These are phyloP conservation scores for Penaeus monodon DNA, from an alignment of 2,888 invertebrate species.

Conservation along the genomic window DNA sequence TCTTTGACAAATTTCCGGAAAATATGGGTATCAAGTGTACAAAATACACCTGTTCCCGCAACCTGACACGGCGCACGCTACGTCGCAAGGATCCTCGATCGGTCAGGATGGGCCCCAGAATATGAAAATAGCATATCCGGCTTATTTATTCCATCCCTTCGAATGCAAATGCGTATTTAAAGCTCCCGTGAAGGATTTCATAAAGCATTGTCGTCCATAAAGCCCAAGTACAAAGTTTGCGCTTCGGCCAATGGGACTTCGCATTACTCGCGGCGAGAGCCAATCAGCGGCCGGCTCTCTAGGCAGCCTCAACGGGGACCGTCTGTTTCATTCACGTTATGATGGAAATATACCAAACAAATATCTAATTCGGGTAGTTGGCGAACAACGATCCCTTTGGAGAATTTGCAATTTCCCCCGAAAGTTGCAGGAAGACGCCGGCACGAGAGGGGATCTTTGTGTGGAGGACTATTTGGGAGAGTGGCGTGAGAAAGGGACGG, in stretches of 20 bases:
- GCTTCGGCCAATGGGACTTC: slow-evolving; percentile 43
- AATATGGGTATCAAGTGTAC: slow-evolving; percentile 2
- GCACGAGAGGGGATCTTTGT: too few relatives aligned
- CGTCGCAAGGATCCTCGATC: too few relatives aligned
- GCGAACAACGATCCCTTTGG: too few relatives aligned
- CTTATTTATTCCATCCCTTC: neutral
- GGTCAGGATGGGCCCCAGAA: too few relatives aligned
- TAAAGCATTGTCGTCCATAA: slow-evolving; percentile 39
- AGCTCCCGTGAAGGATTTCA: slow-evolving; percentile 1
- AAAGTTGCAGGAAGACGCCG: too few relatives aligned
- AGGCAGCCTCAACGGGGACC: neutral
- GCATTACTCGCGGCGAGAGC: slow-evolving; percentile 33
- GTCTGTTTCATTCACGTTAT: slow-evolving; percentile 40
- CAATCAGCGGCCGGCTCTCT: slow-evolving; percentile 51
- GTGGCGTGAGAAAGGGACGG: slow-evolving; percentile 37
- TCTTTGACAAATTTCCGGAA: too few relatives aligned
- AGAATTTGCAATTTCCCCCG: too few relatives aligned
- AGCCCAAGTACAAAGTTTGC: slow-evolving; percentile 59
- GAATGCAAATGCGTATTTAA: neutral
- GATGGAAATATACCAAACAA: too few relatives aligned
- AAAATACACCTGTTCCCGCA: slow-evolving; percentile 13
- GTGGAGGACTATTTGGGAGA: too few relatives aligned
- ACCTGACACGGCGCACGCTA: slow-evolving; percentile 8
- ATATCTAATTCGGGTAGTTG: too few relatives aligned
- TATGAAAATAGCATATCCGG: too few relatives aligned